Evolutionary conservation across 2,888 invertebrate species (phyloP), one percentile per base, ranked within the genome.

Genomic region (Chrysina gloriosa): DNA sequence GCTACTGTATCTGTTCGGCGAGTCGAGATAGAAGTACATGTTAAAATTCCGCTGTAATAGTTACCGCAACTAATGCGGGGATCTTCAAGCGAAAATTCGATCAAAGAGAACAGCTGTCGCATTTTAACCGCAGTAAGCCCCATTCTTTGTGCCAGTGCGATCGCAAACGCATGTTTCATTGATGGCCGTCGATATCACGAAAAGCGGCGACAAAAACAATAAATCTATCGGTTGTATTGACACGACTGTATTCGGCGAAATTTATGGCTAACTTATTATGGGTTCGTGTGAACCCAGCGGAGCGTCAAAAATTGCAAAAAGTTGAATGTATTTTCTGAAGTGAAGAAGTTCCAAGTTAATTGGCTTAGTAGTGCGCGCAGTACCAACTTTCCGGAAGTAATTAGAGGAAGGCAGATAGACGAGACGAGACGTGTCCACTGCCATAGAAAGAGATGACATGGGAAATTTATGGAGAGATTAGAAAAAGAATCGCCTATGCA

Each of bases 341-440:
- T 16, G 65, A 39, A 52, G 67, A 63, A 67, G 71, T 67, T 70
- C 63, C 52, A 70, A 69, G 73, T 73, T 74, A 74, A 73, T 74
- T 72, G 71, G 72, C 72, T 72, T 63, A 54, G 71, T 68, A 68
- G 67, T 65, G 66, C 67, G 63, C 71, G 39, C 69, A 67, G 67
- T 67, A 65, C 69, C 63, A 71, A 72, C 71, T 74, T 74, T 71
- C 72, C 25, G 34, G 63, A 74, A 73, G 72, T 74, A 74, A 74
- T 74, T 74, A 74, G 73, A 74, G 70, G 69, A 64, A 68, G 58
- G 69, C 23, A 50, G 65, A 14, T 21, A 21, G 23, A 36, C 11
- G 50, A 23, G n/a, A n/a, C n/a, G n/a, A n/a, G n/a, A n/a, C 14
- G 25, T 50, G 27, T 50, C 5, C n/a, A 50, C 25, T 11, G 25